Percentiles rank a stretch among this genome's conserved stretches.
Evolutionary conservation across 2,888 invertebrate species (phyloP).

Genomic region (Phengaris alcon): DNA sequence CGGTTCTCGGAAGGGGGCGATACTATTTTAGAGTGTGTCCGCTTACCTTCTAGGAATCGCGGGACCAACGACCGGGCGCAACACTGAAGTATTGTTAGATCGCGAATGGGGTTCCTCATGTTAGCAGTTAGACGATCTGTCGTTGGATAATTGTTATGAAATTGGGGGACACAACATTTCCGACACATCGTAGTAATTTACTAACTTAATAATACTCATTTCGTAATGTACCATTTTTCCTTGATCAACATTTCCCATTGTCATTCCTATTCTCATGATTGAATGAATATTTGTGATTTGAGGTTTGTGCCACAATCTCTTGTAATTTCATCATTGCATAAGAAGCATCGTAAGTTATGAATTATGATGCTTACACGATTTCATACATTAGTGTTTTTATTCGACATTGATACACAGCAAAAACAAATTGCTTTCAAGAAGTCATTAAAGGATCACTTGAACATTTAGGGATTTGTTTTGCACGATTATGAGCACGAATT

Average conservation of each 20-base stretch:
- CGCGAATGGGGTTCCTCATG: slow-evolving; percentile 66
- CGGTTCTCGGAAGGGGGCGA: slow-evolving; percentile 71
- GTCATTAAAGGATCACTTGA: slow-evolving; percentile 1
- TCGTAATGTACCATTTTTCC: too few relatives aligned
- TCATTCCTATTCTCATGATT: too few relatives aligned
- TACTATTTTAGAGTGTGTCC: slow-evolving; percentile 77
- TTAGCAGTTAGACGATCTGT: slow-evolving; percentile 52
- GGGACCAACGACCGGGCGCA: slow-evolving; percentile 76
- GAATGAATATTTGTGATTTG: background rate
- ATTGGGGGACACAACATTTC: background rate
- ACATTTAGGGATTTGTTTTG: slow-evolving; percentile 1
- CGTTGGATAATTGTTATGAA: slow-evolving; percentile 46
- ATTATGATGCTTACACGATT: background rate
- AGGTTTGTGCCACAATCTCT: background rate
- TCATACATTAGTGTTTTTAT: slow-evolving; percentile 16
- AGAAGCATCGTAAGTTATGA: too few relatives aligned
- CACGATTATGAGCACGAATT: slow-evolving; percentile 2
- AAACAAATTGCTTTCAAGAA: slow-evolving; percentile 8
- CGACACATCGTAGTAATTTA: background rate
- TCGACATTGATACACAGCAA: background rate
- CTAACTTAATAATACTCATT: background rate
- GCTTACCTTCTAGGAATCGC: slow-evolving; percentile 77
- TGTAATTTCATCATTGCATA: background rate
- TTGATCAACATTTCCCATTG: too few relatives aligned
- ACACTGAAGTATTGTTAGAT: slow-evolving; percentile 74